Base-by-base conservation (phyloP, 2,113 vertebrate species). In the Rhagologus leucostigma region DNA sequence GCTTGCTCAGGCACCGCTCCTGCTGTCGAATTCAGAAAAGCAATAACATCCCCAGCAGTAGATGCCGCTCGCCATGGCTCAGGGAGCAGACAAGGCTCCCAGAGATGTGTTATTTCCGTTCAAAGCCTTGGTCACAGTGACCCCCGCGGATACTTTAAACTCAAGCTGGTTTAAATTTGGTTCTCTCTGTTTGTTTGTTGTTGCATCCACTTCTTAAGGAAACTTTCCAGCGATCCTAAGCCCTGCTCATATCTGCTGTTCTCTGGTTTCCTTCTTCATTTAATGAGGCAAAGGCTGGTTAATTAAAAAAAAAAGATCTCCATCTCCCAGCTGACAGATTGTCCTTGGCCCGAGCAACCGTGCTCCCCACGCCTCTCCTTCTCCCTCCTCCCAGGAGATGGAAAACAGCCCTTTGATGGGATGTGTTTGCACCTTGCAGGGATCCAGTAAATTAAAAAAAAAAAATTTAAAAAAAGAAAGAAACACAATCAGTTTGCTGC, bases 91-190 rank as follows among this genome's bases (percentile, higher is more conserved):
- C 57, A 80, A 96, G 87, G 57, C 79, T 70, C 84, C 73, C 21
- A 33, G 84, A 55, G 85, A 91, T 50, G 62, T 63, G 63, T 70
- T 85, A 65, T 77, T 89, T 42, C 80, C 73, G 11, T 42, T 70
- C 56, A 65, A 87, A 91, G 57, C 44, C 70, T 50, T 94, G 91
- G 91, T 96, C 96, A 87, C 77, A 44, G 75, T 96, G 96, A 97
- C 96, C 92, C 95, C 89, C 52, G 1, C 3, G 5, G 84, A 59
- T 46, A 53, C 74, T 90, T 91, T 69, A 23, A 92, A 87, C 81
- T 73, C 87, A 26, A 62, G 67, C 52, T 90, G 49, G 2, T 87
- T 90, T 41, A 83, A 56, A 67, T 60, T 63, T 8, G 16, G 5
- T 12, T 23, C 63, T 23, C 63, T 93, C 91, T 88, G 5, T 60